Base-by-base conservation (phyloP, 2,888 invertebrate species). In the Hypsopygia costalis region DNA sequence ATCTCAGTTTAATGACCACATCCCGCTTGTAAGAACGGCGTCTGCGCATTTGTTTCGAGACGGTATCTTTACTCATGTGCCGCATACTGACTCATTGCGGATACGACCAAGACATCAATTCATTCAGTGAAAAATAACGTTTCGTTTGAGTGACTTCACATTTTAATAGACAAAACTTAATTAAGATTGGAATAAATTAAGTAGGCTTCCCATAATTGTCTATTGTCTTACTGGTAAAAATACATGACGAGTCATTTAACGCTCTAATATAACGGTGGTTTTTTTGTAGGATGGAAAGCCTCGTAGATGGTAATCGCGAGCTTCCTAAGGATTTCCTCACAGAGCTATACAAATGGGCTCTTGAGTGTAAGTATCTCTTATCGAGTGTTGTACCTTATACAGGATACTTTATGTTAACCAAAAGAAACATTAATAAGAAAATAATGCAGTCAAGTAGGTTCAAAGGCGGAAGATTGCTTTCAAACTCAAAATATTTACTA, bases 331-430 rank as follows among this genome's bases (percentile, higher is more conserved):
- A 92, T 68, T 94, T 94, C 70, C 88, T 93, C 48, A 91, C 91
- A 47, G 94, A 94, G 73, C 90, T 94, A 43, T 93, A 93, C 74
- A 94, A 94, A 85, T 95, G 95, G 95, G 93, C 94, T 11, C 83
- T 95, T 43, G 95, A 95, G 89, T 94, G 95, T 93, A 89, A 92
- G 93, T 91, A 67, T 40, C 46, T 49, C 55, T 53, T 45, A 47
- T 48, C 43, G 40, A 49, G 48, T 30, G 28, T 42, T 31, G 11
- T 7, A 6, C 12, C 38, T 32, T 32, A 30, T 10, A 21, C 12
- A 6, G 21, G 12, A 12, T 27, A 30, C 22, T 10, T 5, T 11
- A 5, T 20, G 7, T 29, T 12, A 16, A n/a, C n/a, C 7, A 9
- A 21, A 36, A 32, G 20, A 20, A 32, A 32, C n/a, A n/a, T 9